Evolutionary conservation across 2,888 invertebrate species (phyloP).

Genomic region (Venusia cambrica): DNA sequence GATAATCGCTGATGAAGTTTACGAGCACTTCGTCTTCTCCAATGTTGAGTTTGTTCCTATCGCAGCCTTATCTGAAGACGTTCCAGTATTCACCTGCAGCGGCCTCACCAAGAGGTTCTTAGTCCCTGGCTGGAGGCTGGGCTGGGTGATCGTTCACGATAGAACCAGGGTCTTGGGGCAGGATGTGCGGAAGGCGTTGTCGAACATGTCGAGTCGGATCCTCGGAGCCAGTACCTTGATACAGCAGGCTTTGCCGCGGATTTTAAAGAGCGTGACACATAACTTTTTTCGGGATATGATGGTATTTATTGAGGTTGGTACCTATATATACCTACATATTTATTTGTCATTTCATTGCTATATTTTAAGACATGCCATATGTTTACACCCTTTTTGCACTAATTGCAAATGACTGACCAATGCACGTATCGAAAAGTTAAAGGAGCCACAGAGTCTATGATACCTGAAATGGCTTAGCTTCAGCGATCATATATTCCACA

Average conservation of each 20-base stretch:
- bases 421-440: no score
- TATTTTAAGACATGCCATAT: no score
- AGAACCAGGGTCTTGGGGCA: slow-evolving; percentile 83
- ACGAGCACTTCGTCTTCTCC: slow-evolving; percentile 95
- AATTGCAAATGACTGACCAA: no score
- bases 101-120: slow-evolving; percentile 97
- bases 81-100: slow-evolving; percentile 96
- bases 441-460: no score
- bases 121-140: slow-evolving; percentile 98
- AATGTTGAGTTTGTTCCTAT: slow-evolving; percentile 89
- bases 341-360: no score
- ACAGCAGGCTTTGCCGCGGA: slow-evolving; percentile 93
- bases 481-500: no score
- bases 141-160: slow-evolving; percentile 97
- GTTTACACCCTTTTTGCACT: no score
- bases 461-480: no score
- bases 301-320: slow-evolving; percentile 60
- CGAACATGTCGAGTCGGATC: slow-evolving; percentile 89
- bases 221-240: slow-evolving; percentile 94
- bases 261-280: slow-evolving; percentile 90
- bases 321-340: no score
- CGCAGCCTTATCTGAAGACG: slow-evolving; percentile 90
- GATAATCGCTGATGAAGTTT: slow-evolving; percentile 98
- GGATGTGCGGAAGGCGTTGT: slow-evolving; percentile 69
- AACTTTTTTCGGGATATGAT: slow-evolving; percentile 89